Conservation (phyloP, 1,140 invertebrate genomes). For the Heliconius himera region DNA sequence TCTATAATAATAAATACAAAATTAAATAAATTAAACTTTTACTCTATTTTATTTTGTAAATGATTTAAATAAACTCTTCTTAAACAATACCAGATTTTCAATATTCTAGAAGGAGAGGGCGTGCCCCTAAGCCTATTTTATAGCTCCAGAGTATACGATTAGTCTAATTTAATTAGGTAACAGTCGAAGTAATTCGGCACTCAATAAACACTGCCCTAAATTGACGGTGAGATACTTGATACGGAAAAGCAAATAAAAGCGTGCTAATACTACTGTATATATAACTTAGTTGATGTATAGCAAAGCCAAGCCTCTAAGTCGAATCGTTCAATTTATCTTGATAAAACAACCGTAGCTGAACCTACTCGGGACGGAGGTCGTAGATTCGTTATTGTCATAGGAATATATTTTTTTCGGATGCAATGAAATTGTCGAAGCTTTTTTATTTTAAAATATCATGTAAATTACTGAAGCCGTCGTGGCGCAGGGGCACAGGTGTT, state of each 20-base stretch:
- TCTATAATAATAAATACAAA: too few species aligned
- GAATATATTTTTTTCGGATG: too few species aligned
- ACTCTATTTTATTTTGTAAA: not conserved
- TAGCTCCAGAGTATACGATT: constrained; percentile 12
- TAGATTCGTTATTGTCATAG: not conserved
- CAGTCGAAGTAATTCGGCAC: constrained; percentile 31
- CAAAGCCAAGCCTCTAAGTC: not conserved
- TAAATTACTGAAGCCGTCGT: too few species aligned
- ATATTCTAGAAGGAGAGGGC: not conserved
- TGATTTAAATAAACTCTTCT: not conserved
- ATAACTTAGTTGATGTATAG: not conserved
- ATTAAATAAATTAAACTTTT: not conserved
- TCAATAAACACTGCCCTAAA: constrained; percentile 35
- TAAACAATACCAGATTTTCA: not conserved
- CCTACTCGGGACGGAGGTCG: not conserved
- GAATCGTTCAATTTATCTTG: not conserved
- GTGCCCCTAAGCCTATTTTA: constrained; percentile 23
- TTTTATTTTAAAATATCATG: too few species aligned
- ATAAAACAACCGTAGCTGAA: not conserved
- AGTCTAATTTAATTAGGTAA: constrained; percentile 36
- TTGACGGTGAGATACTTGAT: constrained; percentile 26
- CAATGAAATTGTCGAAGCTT: too few species aligned
- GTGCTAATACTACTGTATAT: not conserved
- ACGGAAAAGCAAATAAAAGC: constrained; percentile 21
- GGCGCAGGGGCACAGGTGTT: too few species aligned